phyloP scores from a whole-genome alignment of 2,888 invertebrate species.

The Cybosia mesomella region DNA sequence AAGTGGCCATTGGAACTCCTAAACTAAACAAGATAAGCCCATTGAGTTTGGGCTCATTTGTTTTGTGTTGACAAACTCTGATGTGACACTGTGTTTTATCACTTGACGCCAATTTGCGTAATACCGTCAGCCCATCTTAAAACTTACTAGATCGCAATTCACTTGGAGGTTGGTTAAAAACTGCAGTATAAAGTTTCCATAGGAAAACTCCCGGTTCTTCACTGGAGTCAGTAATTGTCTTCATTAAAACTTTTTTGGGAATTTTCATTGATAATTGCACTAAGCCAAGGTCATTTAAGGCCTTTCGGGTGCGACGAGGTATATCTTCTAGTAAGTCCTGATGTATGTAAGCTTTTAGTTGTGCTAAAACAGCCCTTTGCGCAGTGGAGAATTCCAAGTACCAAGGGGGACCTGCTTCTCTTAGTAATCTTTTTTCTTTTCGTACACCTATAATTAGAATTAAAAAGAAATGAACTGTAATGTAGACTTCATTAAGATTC shows the following conservation, averaged over 20 bases:
- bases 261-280: slow-evolving; percentile 58
- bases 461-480: background rate
- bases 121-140: background rate
- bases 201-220: slow-evolving; percentile 80
- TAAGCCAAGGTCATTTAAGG: slow-evolving; percentile 71
- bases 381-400: slow-evolving; percentile 71
- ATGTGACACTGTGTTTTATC: no score
- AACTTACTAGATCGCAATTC: slow-evolving; percentile 62
- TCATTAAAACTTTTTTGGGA: slow-evolving; percentile 63
- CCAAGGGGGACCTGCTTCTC: slow-evolving; percentile 75
- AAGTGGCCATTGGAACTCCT: no score
- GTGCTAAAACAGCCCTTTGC: slow-evolving; percentile 65
- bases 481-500: no score
- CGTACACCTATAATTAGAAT: slow-evolving; percentile 55
- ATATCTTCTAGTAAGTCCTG: slow-evolving; percentile 77
- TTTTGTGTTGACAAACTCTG: no score
- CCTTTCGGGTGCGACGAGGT: slow-evolving; percentile 65
- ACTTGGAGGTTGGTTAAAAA: slow-evolving; percentile 72
- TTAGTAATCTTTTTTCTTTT: slow-evolving; percentile 58
- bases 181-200: slow-evolving; percentile 73
- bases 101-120: no score
- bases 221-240: slow-evolving; percentile 65
- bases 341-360: slow-evolving; percentile 69
- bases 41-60: no score
- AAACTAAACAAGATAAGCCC: no score